Conservation (phyloP, 2,797 vertebrate genomes). For the Aplochiton taeniatus region DNA sequence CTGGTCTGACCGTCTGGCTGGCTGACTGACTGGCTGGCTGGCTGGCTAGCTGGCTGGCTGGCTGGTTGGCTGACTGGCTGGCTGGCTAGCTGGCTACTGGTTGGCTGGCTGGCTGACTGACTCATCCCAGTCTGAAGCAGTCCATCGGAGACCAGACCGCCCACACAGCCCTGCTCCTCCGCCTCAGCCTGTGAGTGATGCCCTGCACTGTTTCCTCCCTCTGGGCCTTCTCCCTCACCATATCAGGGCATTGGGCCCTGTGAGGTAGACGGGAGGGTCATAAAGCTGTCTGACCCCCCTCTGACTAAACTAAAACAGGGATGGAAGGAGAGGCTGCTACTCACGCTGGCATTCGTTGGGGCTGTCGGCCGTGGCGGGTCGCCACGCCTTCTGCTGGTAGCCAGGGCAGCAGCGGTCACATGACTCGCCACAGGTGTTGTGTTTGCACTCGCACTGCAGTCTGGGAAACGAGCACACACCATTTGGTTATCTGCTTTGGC, state of each 20-base stretch:
- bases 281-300: slow-evolving; percentile 27
- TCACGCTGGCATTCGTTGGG: slow-evolving; percentile 87
- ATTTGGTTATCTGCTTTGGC: too few species aligned
- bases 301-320: slow-evolving; percentile 8
- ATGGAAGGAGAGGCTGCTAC: slow-evolving; percentile 40
- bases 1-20: slow-evolving; percentile 30
- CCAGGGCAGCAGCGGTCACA: slow-evolving; percentile 89
- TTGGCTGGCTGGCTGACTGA: neutral
- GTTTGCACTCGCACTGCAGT: slow-evolving; percentile 86
- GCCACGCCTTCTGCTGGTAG: slow-evolving; percentile 88
- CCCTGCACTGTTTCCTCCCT: slow-evolving; percentile 40
- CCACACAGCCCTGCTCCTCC: slow-evolving; percentile 37
- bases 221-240: slow-evolving; percentile 55
- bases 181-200: slow-evolving; percentile 62
- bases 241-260: slow-evolving; percentile 65
- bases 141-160: slow-evolving; percentile 21
- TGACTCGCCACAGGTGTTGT: slow-evolving; percentile 91
- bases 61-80: slow-evolving; percentile 30
- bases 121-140: too few species aligned
- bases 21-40: neutral
- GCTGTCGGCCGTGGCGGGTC: slow-evolving; percentile 75
- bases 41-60: slow-evolving; percentile 29
- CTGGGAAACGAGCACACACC: slow-evolving; percentile 59
- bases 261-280: slow-evolving; percentile 41
- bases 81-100: slow-evolving; percentile 19